Evolutionary conservation across 2,113 vertebrate species (phyloP).

Genomic region (Ibidorhyncha struthersii): DNA sequence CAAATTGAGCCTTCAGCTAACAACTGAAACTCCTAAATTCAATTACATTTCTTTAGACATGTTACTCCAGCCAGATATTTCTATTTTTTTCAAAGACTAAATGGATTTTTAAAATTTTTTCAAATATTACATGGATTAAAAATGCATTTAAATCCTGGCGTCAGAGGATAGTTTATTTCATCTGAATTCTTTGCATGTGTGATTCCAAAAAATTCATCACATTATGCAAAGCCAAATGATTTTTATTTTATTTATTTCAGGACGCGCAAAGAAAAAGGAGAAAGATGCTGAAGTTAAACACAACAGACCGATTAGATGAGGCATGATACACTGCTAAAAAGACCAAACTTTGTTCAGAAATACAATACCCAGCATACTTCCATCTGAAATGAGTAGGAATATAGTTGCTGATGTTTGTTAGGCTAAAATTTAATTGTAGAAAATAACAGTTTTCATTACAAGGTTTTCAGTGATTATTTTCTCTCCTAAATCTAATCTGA

Average conservation of each 20-base stretch:
- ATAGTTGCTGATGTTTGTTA: not conserved
- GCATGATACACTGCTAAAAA: not conserved
- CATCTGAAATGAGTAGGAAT: not conserved
- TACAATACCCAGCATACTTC: not conserved
- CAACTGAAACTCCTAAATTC: not conserved
- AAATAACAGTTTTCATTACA: slow-evolving; percentile 1
- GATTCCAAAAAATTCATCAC: not conserved
- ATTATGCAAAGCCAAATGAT: not conserved
- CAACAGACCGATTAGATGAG: not conserved
- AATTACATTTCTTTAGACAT: not conserved
- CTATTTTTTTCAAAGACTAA: not conserved
- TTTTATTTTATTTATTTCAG: not conserved
- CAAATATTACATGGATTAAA: not conserved
- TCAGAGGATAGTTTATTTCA: not conserved
- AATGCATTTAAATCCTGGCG: not conserved
- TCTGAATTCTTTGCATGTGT: not conserved
- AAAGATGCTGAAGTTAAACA: not conserved
- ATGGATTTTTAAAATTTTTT: not conserved
- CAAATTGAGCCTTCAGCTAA: not conserved
- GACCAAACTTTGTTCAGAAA: not conserved
- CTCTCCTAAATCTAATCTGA: slow-evolving; percentile 20
- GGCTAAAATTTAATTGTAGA: not conserved
- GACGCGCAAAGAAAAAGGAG: not conserved
- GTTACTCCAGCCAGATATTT: not conserved
- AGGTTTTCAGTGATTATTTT: not conserved